Percentiles rank a stretch among this genome's conserved stretches.
Conservation (phyloP, 2,888 invertebrate genomes). For the Pharmacophagus antenor region DNA sequence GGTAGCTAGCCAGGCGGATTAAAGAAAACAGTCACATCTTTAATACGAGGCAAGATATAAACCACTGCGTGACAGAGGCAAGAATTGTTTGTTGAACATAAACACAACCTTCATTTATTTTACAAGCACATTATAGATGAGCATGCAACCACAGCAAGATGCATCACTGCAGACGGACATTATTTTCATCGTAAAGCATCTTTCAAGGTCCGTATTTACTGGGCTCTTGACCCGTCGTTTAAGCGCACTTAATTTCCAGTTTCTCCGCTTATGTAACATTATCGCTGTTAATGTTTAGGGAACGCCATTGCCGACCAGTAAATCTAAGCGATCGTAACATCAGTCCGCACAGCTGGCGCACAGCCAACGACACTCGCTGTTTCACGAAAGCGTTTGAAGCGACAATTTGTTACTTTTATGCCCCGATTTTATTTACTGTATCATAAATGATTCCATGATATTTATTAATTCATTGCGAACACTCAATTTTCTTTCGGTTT, state of each 20-base stretch:
- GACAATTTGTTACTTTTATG: slow-evolving; percentile 31
- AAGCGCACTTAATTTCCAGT: slow-evolving; percentile 31
- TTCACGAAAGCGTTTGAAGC: slow-evolving; percentile 31
- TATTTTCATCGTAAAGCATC: neutral
- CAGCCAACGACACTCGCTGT: slow-evolving; percentile 33
- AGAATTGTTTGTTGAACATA: too few relatives aligned
- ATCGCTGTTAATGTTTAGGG: slow-evolving; percentile 19
- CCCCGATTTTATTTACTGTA: slow-evolving; percentile 29
- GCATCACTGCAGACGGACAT: neutral
- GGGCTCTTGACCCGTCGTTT: slow-evolving; percentile 30
- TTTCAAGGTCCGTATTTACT: slow-evolving; percentile 29
- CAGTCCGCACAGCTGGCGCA: slow-evolving; percentile 26
- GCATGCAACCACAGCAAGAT: neutral
- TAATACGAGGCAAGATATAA: too few relatives aligned
- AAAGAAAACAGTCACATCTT: too few relatives aligned
- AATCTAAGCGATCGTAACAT: slow-evolving; percentile 29
- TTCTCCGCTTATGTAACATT: slow-evolving; percentile 34
- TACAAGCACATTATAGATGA: too few relatives aligned
- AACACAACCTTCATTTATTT: too few relatives aligned
- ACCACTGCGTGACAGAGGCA: too few relatives aligned
- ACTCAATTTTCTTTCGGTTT: too few relatives aligned
- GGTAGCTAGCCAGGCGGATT: too few relatives aligned
- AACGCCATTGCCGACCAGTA: slow-evolving; percentile 3
- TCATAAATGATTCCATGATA: neutral
- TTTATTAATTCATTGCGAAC: neutral